Evolutionary conservation across 2,797 vertebrate species (phyloP).

Genomic region (Eulemur coronatus): DNA sequence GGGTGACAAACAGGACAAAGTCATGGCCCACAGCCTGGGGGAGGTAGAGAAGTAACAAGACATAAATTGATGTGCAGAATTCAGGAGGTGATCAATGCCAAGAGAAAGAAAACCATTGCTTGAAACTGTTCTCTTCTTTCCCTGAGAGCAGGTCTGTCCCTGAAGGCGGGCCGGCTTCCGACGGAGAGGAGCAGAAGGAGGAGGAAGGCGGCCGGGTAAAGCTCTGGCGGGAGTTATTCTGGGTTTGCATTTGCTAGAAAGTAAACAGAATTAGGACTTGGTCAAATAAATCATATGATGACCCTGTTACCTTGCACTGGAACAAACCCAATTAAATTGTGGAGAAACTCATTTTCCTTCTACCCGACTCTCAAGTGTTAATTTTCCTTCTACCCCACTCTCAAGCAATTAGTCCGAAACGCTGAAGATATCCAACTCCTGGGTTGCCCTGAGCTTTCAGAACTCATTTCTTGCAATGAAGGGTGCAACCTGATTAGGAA

Average conservation of each 20-base stretch:
- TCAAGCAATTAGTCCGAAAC: too few species aligned
- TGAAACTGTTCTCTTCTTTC: neutral
- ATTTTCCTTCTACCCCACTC: neutral
- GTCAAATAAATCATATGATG: accelerated
- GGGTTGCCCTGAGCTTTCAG: neutral
- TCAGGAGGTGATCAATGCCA: accelerated
- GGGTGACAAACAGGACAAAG: neutral
- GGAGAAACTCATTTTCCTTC: neutral
- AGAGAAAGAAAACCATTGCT: neutral
- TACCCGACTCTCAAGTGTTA: neutral
- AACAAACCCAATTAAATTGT: neutral
- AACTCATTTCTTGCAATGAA: neutral
- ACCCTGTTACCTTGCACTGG: neutral
- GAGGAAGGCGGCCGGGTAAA: conserved; percentile 61
- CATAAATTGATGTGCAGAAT: too few species aligned
- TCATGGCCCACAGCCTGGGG: neutral
- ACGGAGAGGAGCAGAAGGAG: neutral
- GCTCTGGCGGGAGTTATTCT: neutral
- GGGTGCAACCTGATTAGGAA: too few species aligned
- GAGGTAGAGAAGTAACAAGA: neutral
- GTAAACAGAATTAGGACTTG: neutral
- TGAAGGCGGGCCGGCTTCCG: neutral
- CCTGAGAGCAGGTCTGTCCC: conserved; percentile 53
- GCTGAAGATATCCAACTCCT: accelerated
- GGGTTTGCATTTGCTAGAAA: neutral